phyloP scores from a whole-genome alignment of 2,888 invertebrate species.

The Watsonalla binaria region DNA sequence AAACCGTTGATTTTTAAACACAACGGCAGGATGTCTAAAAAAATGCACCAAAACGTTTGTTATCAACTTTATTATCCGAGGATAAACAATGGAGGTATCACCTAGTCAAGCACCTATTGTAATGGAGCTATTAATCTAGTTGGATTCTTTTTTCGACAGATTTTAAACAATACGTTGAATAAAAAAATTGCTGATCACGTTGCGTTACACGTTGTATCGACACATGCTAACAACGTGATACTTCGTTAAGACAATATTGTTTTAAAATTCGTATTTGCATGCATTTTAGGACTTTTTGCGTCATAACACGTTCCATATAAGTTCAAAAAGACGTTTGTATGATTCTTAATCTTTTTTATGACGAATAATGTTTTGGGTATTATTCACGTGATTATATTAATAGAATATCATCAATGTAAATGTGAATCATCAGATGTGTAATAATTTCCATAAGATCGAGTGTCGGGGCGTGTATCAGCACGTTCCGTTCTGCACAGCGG shows the following conservation, averaged over 20 bases:
- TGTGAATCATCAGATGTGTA: slow-evolving; percentile 5
- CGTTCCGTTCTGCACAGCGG: slow-evolving; percentile 38
- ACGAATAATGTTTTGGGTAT: slow-evolving; percentile 29
- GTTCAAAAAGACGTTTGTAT: slow-evolving; percentile 39
- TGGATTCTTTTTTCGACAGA: slow-evolving; percentile 46
- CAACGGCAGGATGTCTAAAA: slow-evolving; percentile 61
- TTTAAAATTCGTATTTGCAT: slow-evolving; percentile 35
- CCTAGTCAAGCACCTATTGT: slow-evolving; percentile 58
- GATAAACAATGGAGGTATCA: slow-evolving; percentile 66
- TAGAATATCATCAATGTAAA: too few relatives aligned
- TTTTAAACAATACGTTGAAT: slow-evolving; percentile 39
- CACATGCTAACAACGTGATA: slow-evolving; percentile 38
- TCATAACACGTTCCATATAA: slow-evolving; percentile 35
- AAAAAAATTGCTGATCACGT: slow-evolving; percentile 50
- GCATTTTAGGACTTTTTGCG: slow-evolving; percentile 29
- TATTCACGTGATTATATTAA: slow-evolving; percentile 11
- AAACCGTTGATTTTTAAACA: slow-evolving; percentile 11
- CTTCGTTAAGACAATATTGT: slow-evolving; percentile 45
- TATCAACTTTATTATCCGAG: slow-evolving; percentile 51
- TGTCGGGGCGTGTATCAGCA: slow-evolving; percentile 24
- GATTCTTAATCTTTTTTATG: too few relatives aligned
- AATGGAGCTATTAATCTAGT: slow-evolving; percentile 29
- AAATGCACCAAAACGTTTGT: slow-evolving; percentile 41
- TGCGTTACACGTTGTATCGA: slow-evolving; percentile 37
- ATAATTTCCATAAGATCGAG: slow-evolving; percentile 24